These are phyloP conservation scores for Chelonia mydas DNA, from an alignment of 2,797 vertebrate species.

Conservation along the genomic window DNA sequence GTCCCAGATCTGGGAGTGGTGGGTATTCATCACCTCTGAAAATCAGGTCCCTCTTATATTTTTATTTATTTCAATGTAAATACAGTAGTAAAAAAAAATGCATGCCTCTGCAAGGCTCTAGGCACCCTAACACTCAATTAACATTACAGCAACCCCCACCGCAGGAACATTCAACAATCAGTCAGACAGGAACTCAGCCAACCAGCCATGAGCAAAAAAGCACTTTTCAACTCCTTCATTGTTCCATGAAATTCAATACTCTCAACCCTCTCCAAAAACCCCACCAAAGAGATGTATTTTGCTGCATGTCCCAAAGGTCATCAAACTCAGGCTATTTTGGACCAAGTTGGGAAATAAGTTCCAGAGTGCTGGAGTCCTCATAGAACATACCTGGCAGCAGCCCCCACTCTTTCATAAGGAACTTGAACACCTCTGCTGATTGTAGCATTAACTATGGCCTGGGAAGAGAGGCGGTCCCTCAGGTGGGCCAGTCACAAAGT, in stretches of 20 bases:
- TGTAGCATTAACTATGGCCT: neutral
- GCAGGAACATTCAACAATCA: neutral
- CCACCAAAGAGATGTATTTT: neutral
- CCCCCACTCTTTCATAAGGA: neutral
- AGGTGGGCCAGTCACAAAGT: rapidly evolving
- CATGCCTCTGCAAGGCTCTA: neutral
- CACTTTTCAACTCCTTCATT: neutral
- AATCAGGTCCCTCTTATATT: neutral
- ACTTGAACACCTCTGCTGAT: neutral
- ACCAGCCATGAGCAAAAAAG: neutral
- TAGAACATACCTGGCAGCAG: neutral
- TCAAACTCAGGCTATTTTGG: neutral
- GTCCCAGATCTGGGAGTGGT: neutral
- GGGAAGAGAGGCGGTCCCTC: neutral
- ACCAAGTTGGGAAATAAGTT: neutral
- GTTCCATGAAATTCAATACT: neutral
- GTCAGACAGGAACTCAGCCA: neutral
- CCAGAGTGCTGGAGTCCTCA: neutral
- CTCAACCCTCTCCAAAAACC: neutral
- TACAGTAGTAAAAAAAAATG: neutral
- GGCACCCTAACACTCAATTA: neutral
- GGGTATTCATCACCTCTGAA: constrained; percentile 11
- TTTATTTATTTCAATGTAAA: neutral
- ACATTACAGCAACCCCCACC: neutral
- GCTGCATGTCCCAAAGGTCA: neutral